A percentile compares a stretch with the other conserved stretches of the same genome.
phyloP scores from a whole-genome alignment of 1,140 invertebrate genomes.

The Melitaea cinxia region DNA sequence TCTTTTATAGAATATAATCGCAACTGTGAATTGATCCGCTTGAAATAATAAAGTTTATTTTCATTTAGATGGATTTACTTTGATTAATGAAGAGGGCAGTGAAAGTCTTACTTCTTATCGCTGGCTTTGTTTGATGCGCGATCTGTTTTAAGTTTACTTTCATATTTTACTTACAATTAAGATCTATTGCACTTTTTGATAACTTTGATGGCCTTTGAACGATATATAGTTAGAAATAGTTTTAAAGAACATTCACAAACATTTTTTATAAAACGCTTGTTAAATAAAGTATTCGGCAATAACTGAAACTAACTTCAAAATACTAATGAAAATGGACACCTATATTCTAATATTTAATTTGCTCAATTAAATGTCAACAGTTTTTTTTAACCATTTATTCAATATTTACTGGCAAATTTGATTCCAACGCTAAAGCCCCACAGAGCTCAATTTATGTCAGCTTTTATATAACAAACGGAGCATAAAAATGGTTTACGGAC shows the following conservation, averaged over 20 bases:
- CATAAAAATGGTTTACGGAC: background rate
- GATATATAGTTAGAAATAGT: background rate
- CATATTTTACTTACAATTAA: conserved; percentile 39
- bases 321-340: too few species aligned
- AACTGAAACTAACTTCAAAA: too few species aligned
- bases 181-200: conserved; percentile 12
- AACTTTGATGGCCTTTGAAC: background rate
- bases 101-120: conserved; percentile 42
- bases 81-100: conserved; percentile 55
- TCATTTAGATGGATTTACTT: conserved; percentile 53
- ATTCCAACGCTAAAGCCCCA: background rate
- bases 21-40: conserved; percentile 36
- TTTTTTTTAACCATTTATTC: too few species aligned
- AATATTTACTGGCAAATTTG: background rate
- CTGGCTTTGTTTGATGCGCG: conserved; percentile 40
- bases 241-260: background rate
- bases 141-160: conserved; percentile 42
- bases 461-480: background rate
- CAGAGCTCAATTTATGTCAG: background rate
- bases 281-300: too few species aligned
- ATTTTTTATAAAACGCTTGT: too few species aligned
- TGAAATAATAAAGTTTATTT: conserved; percentile 39
- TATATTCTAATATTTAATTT: too few species aligned
- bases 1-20: conserved; percentile 17
- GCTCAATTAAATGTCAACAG: too few species aligned